A percentile compares a stretch with the other conserved stretches of the same genome.
Evolutionary conservation across 2,888 invertebrate genomes (phyloP).

Genomic region (Phanerotoma sp.): DNA sequence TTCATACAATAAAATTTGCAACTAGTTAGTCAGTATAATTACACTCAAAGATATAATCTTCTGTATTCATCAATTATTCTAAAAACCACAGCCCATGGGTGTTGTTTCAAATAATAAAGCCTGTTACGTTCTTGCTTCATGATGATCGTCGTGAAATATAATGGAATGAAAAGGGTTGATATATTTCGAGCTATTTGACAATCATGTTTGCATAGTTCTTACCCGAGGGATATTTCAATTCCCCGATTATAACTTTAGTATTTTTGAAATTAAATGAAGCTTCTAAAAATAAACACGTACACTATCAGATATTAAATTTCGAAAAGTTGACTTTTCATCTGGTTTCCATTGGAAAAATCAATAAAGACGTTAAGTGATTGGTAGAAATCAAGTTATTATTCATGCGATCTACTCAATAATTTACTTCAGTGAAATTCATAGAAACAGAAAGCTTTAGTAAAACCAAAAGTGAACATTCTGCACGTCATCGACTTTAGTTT

Average conservation of each 20-base stretch:
- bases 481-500: too few relatives aligned
- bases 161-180: background rate
- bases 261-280: slow-evolving; percentile 6
- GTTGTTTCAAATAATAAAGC: slow-evolving; percentile 15
- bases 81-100: slow-evolving; percentile 8
- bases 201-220: slow-evolving; percentile 1
- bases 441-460: too few relatives aligned
- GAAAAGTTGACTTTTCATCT: too few relatives aligned
- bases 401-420: too few relatives aligned
- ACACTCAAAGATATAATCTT: slow-evolving; percentile 17
- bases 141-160: background rate
- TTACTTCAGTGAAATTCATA: too few relatives aligned
- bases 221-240: background rate
- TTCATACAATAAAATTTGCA: slow-evolving; percentile 10
- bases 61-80: slow-evolving; percentile 16
- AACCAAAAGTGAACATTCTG: too few relatives aligned
- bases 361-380: too few relatives aligned
- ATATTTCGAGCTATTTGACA: background rate
- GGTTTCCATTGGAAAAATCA: too few relatives aligned
- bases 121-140: background rate
- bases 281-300: background rate
- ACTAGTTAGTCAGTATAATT: slow-evolving; percentile 11
- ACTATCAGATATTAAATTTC: too few relatives aligned
- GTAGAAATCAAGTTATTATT: too few relatives aligned
- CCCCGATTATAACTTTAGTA: background rate